Base-by-base conservation (phyloP, 2,797 vertebrate genomes). In the Pseudomugil tenellus region DNA sequence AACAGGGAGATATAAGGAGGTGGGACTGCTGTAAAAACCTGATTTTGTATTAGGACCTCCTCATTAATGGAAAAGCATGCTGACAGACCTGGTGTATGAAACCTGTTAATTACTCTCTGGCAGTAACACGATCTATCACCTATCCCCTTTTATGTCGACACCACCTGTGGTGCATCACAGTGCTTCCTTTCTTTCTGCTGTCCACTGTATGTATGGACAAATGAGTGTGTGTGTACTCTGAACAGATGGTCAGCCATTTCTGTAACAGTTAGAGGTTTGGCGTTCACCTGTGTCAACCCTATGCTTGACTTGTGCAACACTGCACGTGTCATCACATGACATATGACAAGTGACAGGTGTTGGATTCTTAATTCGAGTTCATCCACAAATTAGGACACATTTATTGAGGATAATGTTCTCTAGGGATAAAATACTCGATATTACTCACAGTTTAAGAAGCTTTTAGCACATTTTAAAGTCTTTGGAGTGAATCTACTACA, bases 211-310 rank as follows among this genome's bases (percentile, higher is more conserved):
- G 58, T 60, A 17, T 63, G 54, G 55, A 19, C 23, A 26, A 26
- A 29, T 46, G 59, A 64, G 41, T 73, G 74, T 55, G 68, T 68
- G 37, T 81, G 70, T 43, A 52, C 31, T 77, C 49, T 49, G 59
- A 87, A 75, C 86, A 91, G 87, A 91, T 89, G 87, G 84, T 74
- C 63, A 34, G 52, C 78, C 61, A 81, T 86, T 68, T 80, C 67
- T 74, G 68, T 62, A 82, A 78, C 87, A 75, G 81, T 87, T 63
- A 84, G 86, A 84, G 81, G 80, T 62, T 74, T 59, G 69, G 57
- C 58, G 55, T 60, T 89, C 80, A 86, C 86, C 83, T 88, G 76
- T 72, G 76, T 86, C 67, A 65, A 67, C 48, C 70, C 58, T 64
- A 34, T 55, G 72, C 65, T 70, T 63, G 63, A 85, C 68, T 80